A percentile compares a stretch with the other conserved stretches of the same genome.
phyloP scores from a whole-genome alignment of 1,140 invertebrate species.

The Spodoptera litura region DNA sequence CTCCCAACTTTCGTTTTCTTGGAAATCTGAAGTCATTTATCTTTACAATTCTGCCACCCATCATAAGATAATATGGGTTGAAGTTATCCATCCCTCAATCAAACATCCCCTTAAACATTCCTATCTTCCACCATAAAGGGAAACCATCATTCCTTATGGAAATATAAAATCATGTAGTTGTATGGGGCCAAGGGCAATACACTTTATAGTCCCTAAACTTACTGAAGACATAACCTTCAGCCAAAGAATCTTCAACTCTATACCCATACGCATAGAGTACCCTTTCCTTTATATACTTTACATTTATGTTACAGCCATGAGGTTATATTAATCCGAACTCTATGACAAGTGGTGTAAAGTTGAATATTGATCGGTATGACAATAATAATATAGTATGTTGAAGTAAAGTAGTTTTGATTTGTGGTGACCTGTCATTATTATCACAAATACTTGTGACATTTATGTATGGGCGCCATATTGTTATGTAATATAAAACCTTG shows the following conservation, averaged over 20 bases:
- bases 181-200: conserved; percentile 21
- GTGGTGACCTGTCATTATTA: conserved; percentile 8
- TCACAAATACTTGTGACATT: not conserved
- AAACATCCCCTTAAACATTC: conserved; percentile 40
- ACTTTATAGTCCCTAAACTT: conserved; percentile 41
- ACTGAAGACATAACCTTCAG: conserved; percentile 26
- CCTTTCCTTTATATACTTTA: not conserved
- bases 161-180: conserved; percentile 52
- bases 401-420: not conserved
- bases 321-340: conserved; percentile 13
- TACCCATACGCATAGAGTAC: not conserved
- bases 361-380: conserved; percentile 18
- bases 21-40: no score
- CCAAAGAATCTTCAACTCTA: conserved; percentile 1
- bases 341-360: not conserved
- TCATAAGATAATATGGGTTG: not conserved
- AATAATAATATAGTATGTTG: not conserved
- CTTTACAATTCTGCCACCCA: not conserved
- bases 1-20: no score
- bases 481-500: no score
- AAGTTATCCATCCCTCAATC: not conserved
- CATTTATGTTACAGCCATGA: not conserved
- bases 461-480: not conserved
- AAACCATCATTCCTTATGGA: conserved; percentile 44
- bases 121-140: conserved; percentile 46